Conservation (phyloP, 1,140 invertebrate genomes). For the Caenorhabditis inopinata region DNA sequence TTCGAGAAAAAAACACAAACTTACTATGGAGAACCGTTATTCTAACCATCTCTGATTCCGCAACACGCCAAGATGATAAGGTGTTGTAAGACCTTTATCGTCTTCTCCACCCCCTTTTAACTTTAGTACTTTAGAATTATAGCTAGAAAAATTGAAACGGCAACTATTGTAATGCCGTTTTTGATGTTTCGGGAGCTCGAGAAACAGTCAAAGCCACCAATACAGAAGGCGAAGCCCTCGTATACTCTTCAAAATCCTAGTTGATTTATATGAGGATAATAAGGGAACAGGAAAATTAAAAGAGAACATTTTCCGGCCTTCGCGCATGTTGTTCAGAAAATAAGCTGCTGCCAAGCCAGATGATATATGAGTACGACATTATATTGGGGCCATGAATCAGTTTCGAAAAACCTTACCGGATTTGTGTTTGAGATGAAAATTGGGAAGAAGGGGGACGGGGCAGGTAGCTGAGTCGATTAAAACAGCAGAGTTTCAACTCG, state of each 20-base stretch:
- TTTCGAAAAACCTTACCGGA: constrained; percentile 23
- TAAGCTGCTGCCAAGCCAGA: constrained; percentile 19
- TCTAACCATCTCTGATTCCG: not conserved
- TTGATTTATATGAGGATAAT: too few relatives aligned
- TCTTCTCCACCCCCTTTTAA: not conserved
- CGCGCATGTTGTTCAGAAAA: not conserved
- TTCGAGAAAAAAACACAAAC: not conserved
- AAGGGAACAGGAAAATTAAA: not conserved
- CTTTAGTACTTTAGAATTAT: not conserved
- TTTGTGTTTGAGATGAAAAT: not conserved
- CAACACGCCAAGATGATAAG: constrained; percentile 4
- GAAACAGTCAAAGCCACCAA: too few relatives aligned
- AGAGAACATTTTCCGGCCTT: constrained; percentile 12
- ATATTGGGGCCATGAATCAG: constrained; percentile 2
- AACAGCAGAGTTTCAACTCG: not conserved
- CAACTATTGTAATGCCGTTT: not conserved
- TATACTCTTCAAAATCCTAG: too few relatives aligned
- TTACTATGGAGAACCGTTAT: not conserved
- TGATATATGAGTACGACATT: constrained; percentile 25
- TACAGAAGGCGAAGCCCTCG: too few relatives aligned
- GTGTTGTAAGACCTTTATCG: not conserved
- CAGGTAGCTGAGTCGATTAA: not conserved
- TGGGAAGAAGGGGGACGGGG: not conserved
- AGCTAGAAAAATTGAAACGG: too few relatives aligned
- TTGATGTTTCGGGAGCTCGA: too few relatives aligned